A percentile compares a stretch with the other conserved stretches of the same genome.
phyloP scores from a whole-genome alignment of 2,888 invertebrate species.

The Hanleya hanleyi region DNA sequence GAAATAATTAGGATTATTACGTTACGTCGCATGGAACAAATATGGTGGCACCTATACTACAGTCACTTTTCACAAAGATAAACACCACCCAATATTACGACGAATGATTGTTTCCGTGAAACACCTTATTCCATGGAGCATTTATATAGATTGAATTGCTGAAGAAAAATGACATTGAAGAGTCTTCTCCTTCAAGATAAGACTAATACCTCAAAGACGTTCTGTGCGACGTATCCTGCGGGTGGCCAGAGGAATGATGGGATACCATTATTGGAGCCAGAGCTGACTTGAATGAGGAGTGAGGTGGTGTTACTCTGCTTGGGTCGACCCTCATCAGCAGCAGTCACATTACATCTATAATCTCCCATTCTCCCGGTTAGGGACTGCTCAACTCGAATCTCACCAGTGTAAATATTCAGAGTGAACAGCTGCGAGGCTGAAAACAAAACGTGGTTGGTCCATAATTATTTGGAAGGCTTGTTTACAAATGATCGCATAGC shows the following conservation, averaged over 20 bases:
- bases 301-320: background rate
- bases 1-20: too few species aligned
- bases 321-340: background rate
- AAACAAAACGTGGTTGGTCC: background rate
- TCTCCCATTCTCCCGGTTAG: background rate
- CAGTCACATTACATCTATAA: background rate
- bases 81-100: too few species aligned
- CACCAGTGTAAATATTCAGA: slow-evolving; percentile 14
- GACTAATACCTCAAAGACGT: background rate
- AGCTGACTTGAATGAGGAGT: background rate
- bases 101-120: too few species aligned
- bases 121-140: too few species aligned
- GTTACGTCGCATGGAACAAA: too few species aligned
- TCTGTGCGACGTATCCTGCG: background rate
- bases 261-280: background rate
- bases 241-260: background rate
- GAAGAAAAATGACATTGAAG: too few species aligned
- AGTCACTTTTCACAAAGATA: too few species aligned
- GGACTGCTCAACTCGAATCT: slow-evolving; percentile 2
- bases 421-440: slow-evolving; percentile 13
- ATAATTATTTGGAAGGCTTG: too few species aligned
- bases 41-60: too few species aligned
- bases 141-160: too few species aligned
- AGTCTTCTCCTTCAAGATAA: too few species aligned
- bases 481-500: too few species aligned